These are phyloP conservation scores for Aplochiton taeniatus DNA, from an alignment of 2,797 vertebrate genomes.

Conservation along the genomic window DNA sequence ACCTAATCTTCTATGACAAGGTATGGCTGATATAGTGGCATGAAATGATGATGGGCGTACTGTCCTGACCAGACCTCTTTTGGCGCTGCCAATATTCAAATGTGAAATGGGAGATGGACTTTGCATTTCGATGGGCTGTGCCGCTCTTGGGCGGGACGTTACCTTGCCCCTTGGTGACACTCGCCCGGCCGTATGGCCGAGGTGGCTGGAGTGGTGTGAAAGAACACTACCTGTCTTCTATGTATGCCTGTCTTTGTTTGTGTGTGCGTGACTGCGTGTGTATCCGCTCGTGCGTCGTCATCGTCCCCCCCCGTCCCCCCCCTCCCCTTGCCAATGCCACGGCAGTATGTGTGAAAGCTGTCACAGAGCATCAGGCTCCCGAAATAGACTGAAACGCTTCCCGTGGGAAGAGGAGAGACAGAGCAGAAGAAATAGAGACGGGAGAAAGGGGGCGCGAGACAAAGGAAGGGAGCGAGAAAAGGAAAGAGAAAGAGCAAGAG, in stretches of 20 bases:
- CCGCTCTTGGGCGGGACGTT: too few relatives aligned
- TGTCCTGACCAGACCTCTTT: too few relatives aligned
- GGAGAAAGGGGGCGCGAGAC: constrained; percentile 12
- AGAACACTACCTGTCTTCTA: too few relatives aligned
- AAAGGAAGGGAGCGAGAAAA: constrained; percentile 5
- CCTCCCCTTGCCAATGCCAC: constrained; percentile 50
- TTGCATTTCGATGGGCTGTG: too few relatives aligned
- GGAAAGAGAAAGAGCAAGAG: constrained; percentile 9
- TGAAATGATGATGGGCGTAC: constrained; percentile 25
- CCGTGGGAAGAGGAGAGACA: constrained; percentile 38
- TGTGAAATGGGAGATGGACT: too few relatives aligned
- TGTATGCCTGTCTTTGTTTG: constrained; percentile 8
- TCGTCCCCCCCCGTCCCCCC: too few relatives aligned
- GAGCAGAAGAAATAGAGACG: background rate
- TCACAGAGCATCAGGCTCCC: constrained; percentile 68
- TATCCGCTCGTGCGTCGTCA: background rate
- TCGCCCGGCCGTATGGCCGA: too few relatives aligned
- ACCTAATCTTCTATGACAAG: constrained; percentile 52
- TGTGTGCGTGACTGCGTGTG: background rate
- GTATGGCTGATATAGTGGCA: constrained; percentile 51
- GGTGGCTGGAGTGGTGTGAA: too few relatives aligned
- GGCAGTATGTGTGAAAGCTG: constrained; percentile 65
- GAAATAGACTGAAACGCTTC: constrained; percentile 58
- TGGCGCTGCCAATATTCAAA: too few relatives aligned
- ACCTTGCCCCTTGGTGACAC: too few relatives aligned